A percentile compares a stretch with the other conserved stretches of the same genome.
Evolutionary conservation across 2,113 vertebrate species (phyloP).

Genomic region (Nothoprocta pentlandii): DNA sequence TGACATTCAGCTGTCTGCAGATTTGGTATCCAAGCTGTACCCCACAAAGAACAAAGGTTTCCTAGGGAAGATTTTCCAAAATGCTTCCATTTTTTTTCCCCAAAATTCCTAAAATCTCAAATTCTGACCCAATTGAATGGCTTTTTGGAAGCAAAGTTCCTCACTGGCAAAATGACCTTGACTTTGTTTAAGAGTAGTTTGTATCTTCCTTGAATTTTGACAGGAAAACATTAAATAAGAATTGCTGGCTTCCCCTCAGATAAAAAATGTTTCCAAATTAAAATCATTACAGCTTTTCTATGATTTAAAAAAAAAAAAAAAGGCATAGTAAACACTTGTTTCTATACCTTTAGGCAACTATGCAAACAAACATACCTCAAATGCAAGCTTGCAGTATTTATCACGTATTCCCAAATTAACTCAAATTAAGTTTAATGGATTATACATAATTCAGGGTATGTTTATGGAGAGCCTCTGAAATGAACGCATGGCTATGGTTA

Average conservation of each 20-base stretch:
- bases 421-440: not conserved
- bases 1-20: not conserved
- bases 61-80: not conserved
- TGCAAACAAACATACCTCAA: not conserved
- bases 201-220: not conserved
- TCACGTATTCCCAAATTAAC: not conserved
- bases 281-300: not conserved
- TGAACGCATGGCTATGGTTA: not conserved
- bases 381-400: not conserved
- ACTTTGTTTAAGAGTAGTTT: not conserved
- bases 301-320: not conserved
- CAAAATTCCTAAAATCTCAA: not conserved
- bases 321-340: not conserved
- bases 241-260: not conserved
- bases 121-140: not conserved
- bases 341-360: not conserved
- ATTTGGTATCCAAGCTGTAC: not conserved
- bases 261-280: not conserved
- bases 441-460: not conserved
- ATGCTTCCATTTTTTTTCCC: not conserved
- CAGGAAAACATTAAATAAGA: not conserved
- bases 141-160: constrained; percentile 1
- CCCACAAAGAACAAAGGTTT: not conserved
- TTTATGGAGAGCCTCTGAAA: not conserved
- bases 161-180: not conserved